Evolutionary conservation across 92 coral and sea anemone species (phyloP), one percentile per base, ranked within the genome.

Genomic region (Phenganax subtilis): DNA sequence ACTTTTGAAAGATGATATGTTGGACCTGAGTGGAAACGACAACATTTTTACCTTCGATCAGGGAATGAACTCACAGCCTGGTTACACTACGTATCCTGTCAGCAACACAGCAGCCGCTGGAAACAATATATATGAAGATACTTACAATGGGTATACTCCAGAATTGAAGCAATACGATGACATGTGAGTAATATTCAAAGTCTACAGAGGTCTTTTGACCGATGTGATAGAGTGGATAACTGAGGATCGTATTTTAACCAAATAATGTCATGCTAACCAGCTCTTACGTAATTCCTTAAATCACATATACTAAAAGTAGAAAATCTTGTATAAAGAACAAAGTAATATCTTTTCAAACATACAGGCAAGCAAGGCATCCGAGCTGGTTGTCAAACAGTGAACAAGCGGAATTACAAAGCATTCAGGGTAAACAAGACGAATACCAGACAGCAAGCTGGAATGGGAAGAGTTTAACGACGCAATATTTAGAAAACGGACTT

Each of bases 1-100:
- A 54, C 17, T 74, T 16, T 28, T 84, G 55, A 75, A 66, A 62
- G 59, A 79, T 15, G 4, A 64, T 54, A 75, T 53, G 2, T 14
- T n/a, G 9, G 54, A 68, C 29, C 52, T 37, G 16, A 20, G 7
- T 68, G 53, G 73, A n/a, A 27, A 11, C 53, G 73, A 68, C 11
- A 10, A 12, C 31, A 27, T 0, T 1, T 1, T 25, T 0, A 8
- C 72, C 8, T 12, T 66, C 0, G 15, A 66, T 66, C 20, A 66
- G 25, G 20, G 20, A 0, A 0, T 6, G 47, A 51, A 28, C 11
- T 44, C 31, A 27, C 72, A 66, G 11, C 67, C 67, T 61, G 73
- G 29, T 68, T 12, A 68, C 73, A 8, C 73, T 9, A 68, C 10
- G 5, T 37, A 17, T 37, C 47, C 47, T 68, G 52, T 0, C 73